phyloP scores from a whole-genome alignment of 2,888 invertebrate genomes.

The Syritta pipiens region DNA sequence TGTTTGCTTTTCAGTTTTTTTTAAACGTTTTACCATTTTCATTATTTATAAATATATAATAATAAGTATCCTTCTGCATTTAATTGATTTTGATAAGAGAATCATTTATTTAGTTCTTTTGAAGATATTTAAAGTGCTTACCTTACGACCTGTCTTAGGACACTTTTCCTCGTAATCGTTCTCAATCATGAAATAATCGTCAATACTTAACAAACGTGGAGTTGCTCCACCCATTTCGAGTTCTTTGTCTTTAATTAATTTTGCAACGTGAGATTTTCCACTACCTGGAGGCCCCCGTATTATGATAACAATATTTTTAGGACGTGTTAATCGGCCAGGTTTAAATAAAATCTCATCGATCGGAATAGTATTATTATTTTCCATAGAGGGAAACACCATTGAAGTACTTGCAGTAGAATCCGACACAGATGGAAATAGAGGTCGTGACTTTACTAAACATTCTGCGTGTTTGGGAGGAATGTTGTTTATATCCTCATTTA shows the following conservation, averaged over 20 bases:
- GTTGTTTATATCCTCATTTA: background rate
- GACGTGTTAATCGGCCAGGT: slow-evolving; percentile 90
- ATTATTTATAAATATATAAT: too few species aligned
- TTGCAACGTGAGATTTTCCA: slow-evolving; percentile 95
- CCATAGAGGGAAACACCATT: slow-evolving; percentile 74
- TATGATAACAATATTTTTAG: slow-evolving; percentile 89
- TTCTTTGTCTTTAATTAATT: slow-evolving; percentile 90
- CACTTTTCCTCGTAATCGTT: slow-evolving; percentile 84
- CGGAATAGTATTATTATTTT: slow-evolving; percentile 81
- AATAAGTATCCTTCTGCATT: too few species aligned
- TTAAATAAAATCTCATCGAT: slow-evolving; percentile 91
- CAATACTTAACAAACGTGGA: slow-evolving; percentile 94
- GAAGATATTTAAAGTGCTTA: slow-evolving; percentile 59
- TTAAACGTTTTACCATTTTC: too few species aligned
- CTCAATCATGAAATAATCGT: slow-evolving; percentile 97
- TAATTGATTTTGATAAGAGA: too few species aligned
- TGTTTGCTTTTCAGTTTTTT: too few species aligned
- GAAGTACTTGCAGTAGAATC: slow-evolving; percentile 14
- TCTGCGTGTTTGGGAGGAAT: slow-evolving; percentile 7
- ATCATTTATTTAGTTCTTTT: too few species aligned
- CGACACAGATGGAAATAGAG: slow-evolving; percentile 66
- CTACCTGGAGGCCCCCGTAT: slow-evolving; percentile 96
- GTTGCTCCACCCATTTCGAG: slow-evolving; percentile 92
- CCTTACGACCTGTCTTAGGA: slow-evolving; percentile 78
- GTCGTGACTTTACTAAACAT: slow-evolving; percentile 27